phyloP scores from a whole-genome alignment of 2,113 vertebrate species.

The Daphoenositta chrysoptera region DNA sequence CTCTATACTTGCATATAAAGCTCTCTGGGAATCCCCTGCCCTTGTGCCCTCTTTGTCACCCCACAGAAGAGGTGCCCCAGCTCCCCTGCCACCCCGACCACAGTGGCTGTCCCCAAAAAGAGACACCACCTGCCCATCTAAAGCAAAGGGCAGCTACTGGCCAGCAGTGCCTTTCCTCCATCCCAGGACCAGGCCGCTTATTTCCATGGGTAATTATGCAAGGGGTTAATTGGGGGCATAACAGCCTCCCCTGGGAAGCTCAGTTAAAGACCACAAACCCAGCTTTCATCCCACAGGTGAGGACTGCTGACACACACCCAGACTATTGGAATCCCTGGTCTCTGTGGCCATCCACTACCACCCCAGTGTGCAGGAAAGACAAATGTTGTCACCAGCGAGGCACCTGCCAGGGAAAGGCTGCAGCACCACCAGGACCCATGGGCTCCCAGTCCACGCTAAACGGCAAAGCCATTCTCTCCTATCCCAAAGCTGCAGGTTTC shows the following conservation, averaged over 20 bases:
- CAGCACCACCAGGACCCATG: fast-evolving
- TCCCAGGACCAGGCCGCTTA: not conserved
- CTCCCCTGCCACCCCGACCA: fast-evolving
- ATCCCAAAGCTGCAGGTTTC: not conserved
- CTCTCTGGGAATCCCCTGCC: not conserved
- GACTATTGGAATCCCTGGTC: not conserved
- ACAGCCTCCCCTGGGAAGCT: not conserved
- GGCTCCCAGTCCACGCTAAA: fast-evolving
- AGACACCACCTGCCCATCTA: not conserved
- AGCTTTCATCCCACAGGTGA: not conserved
- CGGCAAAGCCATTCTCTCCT: not conserved
- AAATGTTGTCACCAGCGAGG: fast-evolving
- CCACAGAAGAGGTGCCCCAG: not conserved
- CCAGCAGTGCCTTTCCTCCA: not conserved
- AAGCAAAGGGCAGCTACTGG: not conserved
- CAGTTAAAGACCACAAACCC: not conserved
- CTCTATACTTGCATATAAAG: not conserved
- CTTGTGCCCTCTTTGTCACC: not conserved
- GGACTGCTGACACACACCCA: not conserved
- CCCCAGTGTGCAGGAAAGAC: not conserved
- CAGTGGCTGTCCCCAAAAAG: not conserved
- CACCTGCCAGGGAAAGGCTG: not conserved
- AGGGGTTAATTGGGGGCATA: not conserved
- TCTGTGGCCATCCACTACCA: not conserved
- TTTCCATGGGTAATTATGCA: not conserved